phyloP scores from a whole-genome alignment of 1,140 invertebrate species.

The Scaptomyza pallida region DNA sequence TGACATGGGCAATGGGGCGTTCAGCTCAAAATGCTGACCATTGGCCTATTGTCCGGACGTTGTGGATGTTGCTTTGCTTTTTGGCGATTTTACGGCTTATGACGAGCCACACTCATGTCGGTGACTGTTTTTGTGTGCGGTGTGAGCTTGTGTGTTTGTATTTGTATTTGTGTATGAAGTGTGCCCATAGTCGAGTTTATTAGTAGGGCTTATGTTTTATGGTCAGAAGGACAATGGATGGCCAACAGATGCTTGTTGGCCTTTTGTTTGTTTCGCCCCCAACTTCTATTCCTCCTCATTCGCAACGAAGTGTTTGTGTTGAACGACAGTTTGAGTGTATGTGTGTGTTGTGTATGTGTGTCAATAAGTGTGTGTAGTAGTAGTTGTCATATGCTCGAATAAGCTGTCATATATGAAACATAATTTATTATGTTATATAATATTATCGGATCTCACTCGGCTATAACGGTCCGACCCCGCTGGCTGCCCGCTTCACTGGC shows the following conservation, averaged over 20 bases:
- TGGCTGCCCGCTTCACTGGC: conserved; percentile 66
- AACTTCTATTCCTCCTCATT: conserved; percentile 10
- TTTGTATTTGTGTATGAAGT: conserved; percentile 52
- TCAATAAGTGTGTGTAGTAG: conserved; percentile 15
- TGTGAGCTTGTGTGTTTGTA: conserved; percentile 21
- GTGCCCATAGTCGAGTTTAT: conserved; percentile 75
- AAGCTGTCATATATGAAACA: conserved; percentile 79
- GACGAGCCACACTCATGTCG: conserved; percentile 58
- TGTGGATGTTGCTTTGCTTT: conserved; percentile 73
- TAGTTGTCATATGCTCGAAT: conserved; percentile 80
- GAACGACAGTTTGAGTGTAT: not conserved
- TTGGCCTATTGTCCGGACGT: conserved; percentile 62
- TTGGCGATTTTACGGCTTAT: conserved; percentile 82
- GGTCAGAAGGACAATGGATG: conserved; percentile 78
- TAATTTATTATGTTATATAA: conserved; percentile 83
- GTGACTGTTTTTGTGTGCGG: not conserved
- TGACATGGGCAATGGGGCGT: conserved; percentile 69
- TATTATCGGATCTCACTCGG: conserved; percentile 65
- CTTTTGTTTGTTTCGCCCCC: conserved; percentile 64
- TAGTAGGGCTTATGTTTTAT: conserved; percentile 81
- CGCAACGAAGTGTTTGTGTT: conserved; percentile 18
- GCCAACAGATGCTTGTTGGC: conserved; percentile 79
- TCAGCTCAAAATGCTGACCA: conserved; percentile 39
- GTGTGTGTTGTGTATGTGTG: not conserved
- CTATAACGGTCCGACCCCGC: conserved; percentile 15